Evolutionary conservation across 2,797 vertebrate species (phyloP).

Genomic region (Gymnoscopelus microlampas): DNA sequence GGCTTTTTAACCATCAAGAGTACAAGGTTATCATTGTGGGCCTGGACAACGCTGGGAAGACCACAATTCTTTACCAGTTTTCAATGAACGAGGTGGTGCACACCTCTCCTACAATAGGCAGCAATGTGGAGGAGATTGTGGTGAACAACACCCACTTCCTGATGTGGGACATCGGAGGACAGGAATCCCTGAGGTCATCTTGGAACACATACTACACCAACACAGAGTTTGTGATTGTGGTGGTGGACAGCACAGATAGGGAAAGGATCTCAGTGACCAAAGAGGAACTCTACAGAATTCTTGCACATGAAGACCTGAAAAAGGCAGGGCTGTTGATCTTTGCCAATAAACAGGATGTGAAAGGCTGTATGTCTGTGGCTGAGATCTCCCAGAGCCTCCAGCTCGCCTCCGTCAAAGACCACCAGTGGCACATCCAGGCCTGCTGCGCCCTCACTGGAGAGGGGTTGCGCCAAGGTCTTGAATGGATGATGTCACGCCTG

Average conservation of each 20-base stretch:
- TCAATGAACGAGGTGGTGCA: conserved; percentile 99
- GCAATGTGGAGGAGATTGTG: conserved; percentile 98
- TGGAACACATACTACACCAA: conserved; percentile 99
- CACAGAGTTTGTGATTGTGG: conserved; percentile 99
- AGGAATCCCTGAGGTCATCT: conserved; percentile 96
- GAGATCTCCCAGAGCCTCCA: conserved; percentile 99
- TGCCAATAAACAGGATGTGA: conserved; percentile 99
- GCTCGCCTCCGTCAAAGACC: conserved; percentile 97
- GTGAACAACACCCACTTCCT: conserved; percentile 98
- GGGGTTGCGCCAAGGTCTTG: conserved; percentile 96
- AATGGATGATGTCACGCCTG: conserved; percentile 99
- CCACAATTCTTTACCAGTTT: conserved; percentile 98
- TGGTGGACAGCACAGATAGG: conserved; percentile 99
- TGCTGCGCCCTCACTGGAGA: conserved; percentile 98
- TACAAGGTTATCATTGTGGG: conserved; percentile 99
- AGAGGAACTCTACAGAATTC: conserved; percentile 98
- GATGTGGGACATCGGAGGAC: conserved; percentile 99
- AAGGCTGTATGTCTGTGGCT: conserved; percentile 96
- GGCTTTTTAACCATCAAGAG: conserved; percentile 98
- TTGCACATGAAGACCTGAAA: conserved; percentile 96
- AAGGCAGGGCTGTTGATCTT: conserved; percentile 96
- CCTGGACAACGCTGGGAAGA: conserved; percentile 99
- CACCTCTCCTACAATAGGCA: conserved; percentile 97
- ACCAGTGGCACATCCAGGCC: conserved; percentile 99
- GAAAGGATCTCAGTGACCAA: conserved; percentile 97